Evolutionary conservation across 92 coral and sea anemone species (phyloP).

Genomic region (Actinernus sp.): DNA sequence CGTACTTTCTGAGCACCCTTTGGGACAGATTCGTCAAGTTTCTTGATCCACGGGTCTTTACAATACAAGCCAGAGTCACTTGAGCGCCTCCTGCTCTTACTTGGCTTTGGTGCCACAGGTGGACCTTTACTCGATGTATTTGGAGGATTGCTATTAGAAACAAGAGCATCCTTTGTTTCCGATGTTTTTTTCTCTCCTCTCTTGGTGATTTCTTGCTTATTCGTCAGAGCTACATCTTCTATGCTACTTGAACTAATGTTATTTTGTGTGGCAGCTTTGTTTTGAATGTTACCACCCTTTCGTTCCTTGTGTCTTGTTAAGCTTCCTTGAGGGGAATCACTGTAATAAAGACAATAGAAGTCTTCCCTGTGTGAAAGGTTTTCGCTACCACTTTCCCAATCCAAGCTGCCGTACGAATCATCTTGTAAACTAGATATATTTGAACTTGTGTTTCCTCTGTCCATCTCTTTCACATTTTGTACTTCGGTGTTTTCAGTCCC

Average conservation of each 20-base stretch:
- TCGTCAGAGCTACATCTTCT: neutral
- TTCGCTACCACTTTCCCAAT: conserved; percentile 4
- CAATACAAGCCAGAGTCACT: neutral
- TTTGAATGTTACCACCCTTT: neutral
- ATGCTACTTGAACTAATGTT: neutral
- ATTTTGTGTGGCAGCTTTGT: neutral
- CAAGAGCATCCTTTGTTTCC: neutral
- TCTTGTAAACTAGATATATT: no score
- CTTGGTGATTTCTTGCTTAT: no score
- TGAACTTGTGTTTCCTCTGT: neutral
- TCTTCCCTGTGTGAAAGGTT: conserved; percentile 40
- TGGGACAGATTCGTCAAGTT: conserved; percentile 25
- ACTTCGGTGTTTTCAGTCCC: no score
- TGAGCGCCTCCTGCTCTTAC: conserved; percentile 5
- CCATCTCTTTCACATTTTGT: conserved; percentile 23
- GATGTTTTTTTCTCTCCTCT: no score
- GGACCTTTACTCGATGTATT: conserved; percentile 8
- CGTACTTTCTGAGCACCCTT: neutral
- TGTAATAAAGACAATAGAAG: conserved; percentile 72
- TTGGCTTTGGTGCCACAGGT: conserved; percentile 68
- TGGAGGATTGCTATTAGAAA: neutral
- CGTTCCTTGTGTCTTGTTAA: conserved; percentile 26
- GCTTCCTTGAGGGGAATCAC: conserved; percentile 70
- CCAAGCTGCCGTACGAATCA: conserved; percentile 7
- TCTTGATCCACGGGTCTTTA: conserved; percentile 24